Conservation (phyloP, 2,888 invertebrate genomes). For the Lysandra bellargus region DNA sequence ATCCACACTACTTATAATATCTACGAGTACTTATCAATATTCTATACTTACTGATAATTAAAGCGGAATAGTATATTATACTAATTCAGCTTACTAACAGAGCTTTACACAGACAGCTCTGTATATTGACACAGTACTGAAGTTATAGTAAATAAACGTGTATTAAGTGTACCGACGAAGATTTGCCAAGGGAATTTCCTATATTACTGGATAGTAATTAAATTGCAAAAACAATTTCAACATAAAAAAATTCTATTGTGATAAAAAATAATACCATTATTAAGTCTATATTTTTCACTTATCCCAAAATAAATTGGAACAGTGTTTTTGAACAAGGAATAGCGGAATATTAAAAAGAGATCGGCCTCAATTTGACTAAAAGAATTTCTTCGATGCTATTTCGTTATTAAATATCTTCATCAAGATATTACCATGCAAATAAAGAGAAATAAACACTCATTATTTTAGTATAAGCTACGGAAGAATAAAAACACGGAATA, state of each 20-base stretch:
- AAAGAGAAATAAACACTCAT: background rate
- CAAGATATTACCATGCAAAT: background rate
- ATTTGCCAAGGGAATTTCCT: no score
- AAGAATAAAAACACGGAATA: no score
- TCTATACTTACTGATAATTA: no score
- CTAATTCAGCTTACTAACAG: no score
- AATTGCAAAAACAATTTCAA: background rate
- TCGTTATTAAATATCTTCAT: background rate
- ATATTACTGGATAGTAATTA: background rate
- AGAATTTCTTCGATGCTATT: slow-evolving; percentile 12
- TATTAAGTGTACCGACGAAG: no score
- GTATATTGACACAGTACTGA: no score
- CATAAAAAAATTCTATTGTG: background rate
- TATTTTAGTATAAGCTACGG: no score
- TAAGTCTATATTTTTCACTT: background rate
- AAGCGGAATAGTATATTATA: no score
- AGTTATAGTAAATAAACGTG: no score
- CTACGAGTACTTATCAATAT: no score
- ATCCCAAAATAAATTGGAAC: background rate
- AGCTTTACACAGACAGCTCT: no score
- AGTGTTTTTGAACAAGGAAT: background rate
- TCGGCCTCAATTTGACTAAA: background rate
- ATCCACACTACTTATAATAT: no score
- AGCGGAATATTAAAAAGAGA: background rate
- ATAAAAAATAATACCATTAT: background rate